Conservation (phyloP, 2,797 vertebrate species). For the Coregonus sp. region DNA sequence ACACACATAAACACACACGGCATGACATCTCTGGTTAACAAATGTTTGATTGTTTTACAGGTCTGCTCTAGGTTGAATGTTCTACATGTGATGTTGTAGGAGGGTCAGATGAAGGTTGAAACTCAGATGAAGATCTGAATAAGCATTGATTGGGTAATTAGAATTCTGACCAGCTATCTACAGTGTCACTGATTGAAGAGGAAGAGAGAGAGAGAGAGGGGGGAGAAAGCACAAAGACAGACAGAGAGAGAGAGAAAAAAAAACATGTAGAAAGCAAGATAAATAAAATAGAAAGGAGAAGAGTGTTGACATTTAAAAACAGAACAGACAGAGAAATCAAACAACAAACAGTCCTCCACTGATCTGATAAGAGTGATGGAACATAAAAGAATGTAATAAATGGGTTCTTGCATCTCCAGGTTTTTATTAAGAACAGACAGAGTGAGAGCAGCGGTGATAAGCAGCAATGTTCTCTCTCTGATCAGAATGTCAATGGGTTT, state of each 20-base stretch:
- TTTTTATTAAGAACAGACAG: background rate
- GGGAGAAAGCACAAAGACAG: no score
- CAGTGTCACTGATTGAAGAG: background rate
- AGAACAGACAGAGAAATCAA: background rate
- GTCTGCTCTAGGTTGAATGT: no score
- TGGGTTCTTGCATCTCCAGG: background rate
- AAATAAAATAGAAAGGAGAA: background rate
- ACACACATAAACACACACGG: no score
- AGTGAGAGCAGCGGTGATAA: background rate
- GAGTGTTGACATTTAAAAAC: background rate
- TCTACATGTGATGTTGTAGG: no score
- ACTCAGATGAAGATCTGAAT: background rate
- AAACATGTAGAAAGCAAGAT: background rate
- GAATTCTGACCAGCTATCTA: background rate
- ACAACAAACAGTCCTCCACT: background rate
- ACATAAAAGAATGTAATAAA: background rate
- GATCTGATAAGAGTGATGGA: background rate
- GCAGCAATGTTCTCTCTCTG: background rate
- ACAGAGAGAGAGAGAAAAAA: background rate
- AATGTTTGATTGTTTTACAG: no score
- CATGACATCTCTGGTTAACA: no score
- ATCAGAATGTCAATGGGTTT: background rate
- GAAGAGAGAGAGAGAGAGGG: no score
- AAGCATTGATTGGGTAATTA: background rate
- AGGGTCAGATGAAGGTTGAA: conserved; percentile 1